Percentiles rank a stretch among this genome's conserved stretches.
These are phyloP conservation scores for Coregonus clupeaformis DNA, from an alignment of 2,113 vertebrate genomes.

Conservation along the genomic window DNA sequence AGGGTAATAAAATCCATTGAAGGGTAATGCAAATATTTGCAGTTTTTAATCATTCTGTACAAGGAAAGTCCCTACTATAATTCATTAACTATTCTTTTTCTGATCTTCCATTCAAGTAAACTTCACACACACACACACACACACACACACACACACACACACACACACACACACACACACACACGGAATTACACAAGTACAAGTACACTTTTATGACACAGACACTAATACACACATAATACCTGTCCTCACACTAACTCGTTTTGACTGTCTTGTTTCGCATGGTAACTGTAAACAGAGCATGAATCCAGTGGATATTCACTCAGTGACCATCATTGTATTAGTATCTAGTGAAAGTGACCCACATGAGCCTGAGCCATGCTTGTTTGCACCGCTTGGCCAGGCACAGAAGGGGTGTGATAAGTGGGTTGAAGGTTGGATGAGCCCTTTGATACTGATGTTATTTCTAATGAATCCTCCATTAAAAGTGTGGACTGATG, in stretches of 20 bases:
- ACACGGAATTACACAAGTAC: too few relatives aligned
- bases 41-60: too few relatives aligned
- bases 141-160: too few relatives aligned
- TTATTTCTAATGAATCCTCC: slow-evolving; percentile 63
- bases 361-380: slow-evolving; percentile 14
- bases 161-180: too few relatives aligned
- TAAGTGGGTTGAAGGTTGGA: slow-evolving; percentile 52
- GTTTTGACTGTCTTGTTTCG: not conserved
- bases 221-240: not conserved
- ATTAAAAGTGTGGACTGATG: not conserved
- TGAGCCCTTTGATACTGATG: slow-evolving; percentile 58
- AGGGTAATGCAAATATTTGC: too few relatives aligned
- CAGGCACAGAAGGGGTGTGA: slow-evolving; percentile 52
- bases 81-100: not conserved
- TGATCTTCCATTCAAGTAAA: not conserved
- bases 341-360: not conserved
- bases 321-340: slow-evolving; percentile 36
- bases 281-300: not conserved
- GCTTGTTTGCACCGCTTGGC: slow-evolving; percentile 57
- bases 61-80: too few relatives aligned
- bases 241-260: not conserved
- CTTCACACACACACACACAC: too few relatives aligned
- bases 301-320: not conserved
- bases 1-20: too few relatives aligned
- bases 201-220: not conserved